Conservation (phyloP, 2,888 invertebrate genomes). For the Gonocerus acuteangulatus region DNA sequence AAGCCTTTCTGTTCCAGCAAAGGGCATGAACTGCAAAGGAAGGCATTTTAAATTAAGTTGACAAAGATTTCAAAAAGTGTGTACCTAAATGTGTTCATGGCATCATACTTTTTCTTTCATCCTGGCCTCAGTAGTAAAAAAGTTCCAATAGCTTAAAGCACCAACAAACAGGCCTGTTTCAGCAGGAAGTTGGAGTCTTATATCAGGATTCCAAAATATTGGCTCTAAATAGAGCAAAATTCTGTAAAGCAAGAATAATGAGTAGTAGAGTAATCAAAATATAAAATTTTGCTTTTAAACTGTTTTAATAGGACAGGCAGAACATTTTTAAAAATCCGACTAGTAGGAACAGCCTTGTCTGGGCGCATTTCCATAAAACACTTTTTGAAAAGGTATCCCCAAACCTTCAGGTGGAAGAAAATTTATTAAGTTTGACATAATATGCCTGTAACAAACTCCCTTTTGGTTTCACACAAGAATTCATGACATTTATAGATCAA, state of each 20-base stretch:
- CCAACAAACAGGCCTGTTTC: slow-evolving; percentile 71
- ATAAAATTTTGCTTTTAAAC: not conserved
- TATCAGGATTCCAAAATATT: slow-evolving; percentile 73
- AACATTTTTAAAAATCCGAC: too few relatives aligned
- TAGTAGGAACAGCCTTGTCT: too few relatives aligned
- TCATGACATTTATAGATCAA: too few relatives aligned
- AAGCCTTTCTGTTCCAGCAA: slow-evolving; percentile 56
- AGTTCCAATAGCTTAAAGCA: slow-evolving; percentile 71
- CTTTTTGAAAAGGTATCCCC: too few relatives aligned
- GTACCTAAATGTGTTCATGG: too few relatives aligned
- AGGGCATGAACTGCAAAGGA: slow-evolving; percentile 33
- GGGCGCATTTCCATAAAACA: too few relatives aligned
- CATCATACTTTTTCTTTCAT: slow-evolving; percentile 51
- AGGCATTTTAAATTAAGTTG: not conserved
- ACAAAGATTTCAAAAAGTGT: slow-evolving; percentile 54
- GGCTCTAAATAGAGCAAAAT: slow-evolving; percentile 79
- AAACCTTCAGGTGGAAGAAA: too few relatives aligned
- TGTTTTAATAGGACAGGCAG: too few relatives aligned
- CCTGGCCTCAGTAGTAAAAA: slow-evolving; percentile 63
- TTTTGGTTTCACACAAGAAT: too few relatives aligned
- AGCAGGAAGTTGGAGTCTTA: slow-evolving; percentile 65
- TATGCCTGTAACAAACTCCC: too few relatives aligned
- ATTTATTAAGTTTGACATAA: too few relatives aligned
- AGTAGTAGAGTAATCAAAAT: not conserved
- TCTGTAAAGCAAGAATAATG: slow-evolving; percentile 43